Percentiles rank a stretch among this genome's conserved stretches.
phyloP scores from a whole-genome alignment of 1,140 invertebrate species.

The Magallana angulata region DNA sequence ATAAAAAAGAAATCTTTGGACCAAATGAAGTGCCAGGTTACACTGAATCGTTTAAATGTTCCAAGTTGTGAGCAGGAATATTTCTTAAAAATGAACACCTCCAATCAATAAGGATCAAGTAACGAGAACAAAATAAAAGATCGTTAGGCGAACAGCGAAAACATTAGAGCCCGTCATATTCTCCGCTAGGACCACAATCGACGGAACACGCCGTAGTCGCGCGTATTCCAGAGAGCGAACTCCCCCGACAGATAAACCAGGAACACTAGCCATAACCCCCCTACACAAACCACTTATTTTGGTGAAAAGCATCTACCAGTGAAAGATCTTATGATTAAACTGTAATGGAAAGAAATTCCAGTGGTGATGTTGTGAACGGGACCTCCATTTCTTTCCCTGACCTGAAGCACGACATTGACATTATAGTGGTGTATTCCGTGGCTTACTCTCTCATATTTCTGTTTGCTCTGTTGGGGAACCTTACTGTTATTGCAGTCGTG shows the following conservation, averaged over 20 bases:
- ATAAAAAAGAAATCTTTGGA: constrained; percentile 19
- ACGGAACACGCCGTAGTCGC: background rate
- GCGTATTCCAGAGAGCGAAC: constrained; percentile 8
- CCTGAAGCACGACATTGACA: background rate
- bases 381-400: background rate
- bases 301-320: background rate
- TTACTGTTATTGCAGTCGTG: constrained; percentile 91
- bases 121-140: constrained; percentile 2
- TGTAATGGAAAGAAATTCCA: constrained; percentile 21
- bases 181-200: background rate
- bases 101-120: constrained; percentile 27
- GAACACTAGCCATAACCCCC: too few species aligned
- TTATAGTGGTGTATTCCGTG: constrained; percentile 41
- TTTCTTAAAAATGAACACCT: constrained; percentile 6
- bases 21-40: constrained; percentile 16
- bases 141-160: constrained; percentile 31
- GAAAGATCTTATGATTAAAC: background rate
- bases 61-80: background rate
- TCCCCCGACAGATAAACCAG: background rate
- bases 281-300: background rate
- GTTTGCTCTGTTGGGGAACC: constrained; percentile 90
- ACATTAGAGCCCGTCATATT: background rate
- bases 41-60: background rate
- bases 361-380: background rate
- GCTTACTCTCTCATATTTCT: constrained; percentile 86